Evolutionary conservation across 2,797 vertebrate genomes (phyloP), one percentile per base, ranked within the genome.

Genomic region (Thaleichthys pacificus): DNA sequence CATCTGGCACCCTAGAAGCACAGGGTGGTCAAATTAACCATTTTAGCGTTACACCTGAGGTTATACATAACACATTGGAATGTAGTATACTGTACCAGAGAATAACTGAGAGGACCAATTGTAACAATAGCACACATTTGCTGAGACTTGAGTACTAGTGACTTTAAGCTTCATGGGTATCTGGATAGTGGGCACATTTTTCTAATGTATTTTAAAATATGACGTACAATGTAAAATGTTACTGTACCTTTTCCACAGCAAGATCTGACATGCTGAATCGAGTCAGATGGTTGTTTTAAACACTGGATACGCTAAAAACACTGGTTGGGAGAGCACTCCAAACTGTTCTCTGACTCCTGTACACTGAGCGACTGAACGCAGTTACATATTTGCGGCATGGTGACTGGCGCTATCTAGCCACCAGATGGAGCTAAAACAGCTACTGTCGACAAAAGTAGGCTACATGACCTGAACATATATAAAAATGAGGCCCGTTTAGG

Each of bases 231-330:
- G 42, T 12, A 56, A 14, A 2, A 26, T 1, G 9, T 0, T 15
- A 2, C 0, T 71, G 85, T 87, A 89, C 89, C 88, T 89, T 85
- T 57, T 85, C 80, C n/a, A n/a, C n/a, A 24, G 5, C 73, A 22
- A 66, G 12, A 49, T 69, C 28, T 3, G 83, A 58, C 89, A 89
- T 90, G 7, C 4, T 61, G 22, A 35, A n/a, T 56, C 38, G 17
- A 21, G 30, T 14, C 38, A 42, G 38, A 47, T 47, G 42, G 42
- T 47, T 47, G 12, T 47, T 47, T 14, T 47, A 47, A 47, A 47
- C 42, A 47, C 42, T 12, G 42, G 42, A 47, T 47, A 47, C 42
- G 12, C 21, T 26, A 21, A 65, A 22, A 28, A 32, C 22, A 14
- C 9, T 61, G 56, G 11, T 22, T 58, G 19, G n/a, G 7, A 58